These are phyloP conservation scores for Colius striatus DNA, from an alignment of 2,113 vertebrate species.

Conservation along the genomic window DNA sequence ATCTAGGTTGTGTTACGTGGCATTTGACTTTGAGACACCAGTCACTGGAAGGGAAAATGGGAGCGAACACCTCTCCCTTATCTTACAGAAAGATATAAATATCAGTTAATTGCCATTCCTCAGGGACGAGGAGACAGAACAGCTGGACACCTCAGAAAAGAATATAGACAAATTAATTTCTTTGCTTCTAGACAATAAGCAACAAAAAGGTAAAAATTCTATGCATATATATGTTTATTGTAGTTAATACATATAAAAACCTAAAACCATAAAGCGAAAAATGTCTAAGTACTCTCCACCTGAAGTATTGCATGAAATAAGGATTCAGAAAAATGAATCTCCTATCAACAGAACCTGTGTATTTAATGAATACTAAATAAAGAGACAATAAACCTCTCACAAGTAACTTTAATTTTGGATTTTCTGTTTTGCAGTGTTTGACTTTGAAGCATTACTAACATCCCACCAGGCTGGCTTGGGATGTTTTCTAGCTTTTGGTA, in stretches of 20 bases:
- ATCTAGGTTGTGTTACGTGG: background rate
- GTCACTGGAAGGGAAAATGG: background rate
- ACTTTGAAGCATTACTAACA: background rate
- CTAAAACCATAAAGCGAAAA: background rate
- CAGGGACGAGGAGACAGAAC: background rate
- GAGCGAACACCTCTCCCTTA: background rate
- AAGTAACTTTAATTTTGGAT: background rate
- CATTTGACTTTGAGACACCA: background rate
- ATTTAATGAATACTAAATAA: background rate
- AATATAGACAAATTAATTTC: background rate
- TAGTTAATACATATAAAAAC: background rate
- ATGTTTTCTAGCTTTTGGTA: background rate
- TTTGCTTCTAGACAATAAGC: background rate
- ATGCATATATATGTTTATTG: background rate
- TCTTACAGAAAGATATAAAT: background rate
- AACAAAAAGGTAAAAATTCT: background rate
- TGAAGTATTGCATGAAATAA: background rate
- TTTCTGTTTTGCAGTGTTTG: background rate
- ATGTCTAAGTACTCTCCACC: background rate
- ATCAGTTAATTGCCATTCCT: conserved; percentile 33
- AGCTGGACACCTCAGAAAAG: background rate
- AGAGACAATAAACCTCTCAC: background rate
- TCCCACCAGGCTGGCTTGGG: background rate
- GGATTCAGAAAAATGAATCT: background rate
- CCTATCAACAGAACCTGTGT: background rate